phyloP scores from a whole-genome alignment of 2,113 vertebrate species.

The Mirza zaza region DNA sequence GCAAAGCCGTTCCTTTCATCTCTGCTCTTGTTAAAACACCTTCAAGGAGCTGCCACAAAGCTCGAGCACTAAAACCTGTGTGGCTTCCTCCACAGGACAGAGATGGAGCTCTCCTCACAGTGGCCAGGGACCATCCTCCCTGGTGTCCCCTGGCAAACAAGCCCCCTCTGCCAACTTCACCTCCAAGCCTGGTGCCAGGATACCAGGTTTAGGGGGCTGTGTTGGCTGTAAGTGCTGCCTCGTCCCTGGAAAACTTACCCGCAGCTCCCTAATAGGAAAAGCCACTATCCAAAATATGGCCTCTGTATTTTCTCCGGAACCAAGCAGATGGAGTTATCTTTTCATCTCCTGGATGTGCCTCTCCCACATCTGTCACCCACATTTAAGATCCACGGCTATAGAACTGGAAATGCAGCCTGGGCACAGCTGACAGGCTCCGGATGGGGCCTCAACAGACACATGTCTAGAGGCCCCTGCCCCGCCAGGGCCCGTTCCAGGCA shows the following conservation, averaged over 20 bases:
- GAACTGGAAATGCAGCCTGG: constrained; percentile 46
- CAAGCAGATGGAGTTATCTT: constrained; percentile 47
- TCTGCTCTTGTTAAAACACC: neutral
- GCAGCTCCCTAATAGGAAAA: neutral
- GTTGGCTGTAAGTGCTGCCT: neutral
- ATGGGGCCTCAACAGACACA: constrained; percentile 30
- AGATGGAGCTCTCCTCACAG: neutral
- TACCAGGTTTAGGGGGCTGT: neutral
- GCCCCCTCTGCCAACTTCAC: neutral
- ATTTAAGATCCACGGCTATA: constrained; percentile 64
- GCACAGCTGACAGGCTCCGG: constrained; percentile 35
- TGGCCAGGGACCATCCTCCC: neutral
- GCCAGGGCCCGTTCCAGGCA: rapidly evolving
- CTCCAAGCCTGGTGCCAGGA: neutral
- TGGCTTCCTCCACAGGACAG: neutral
- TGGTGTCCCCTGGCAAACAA: too few species aligned
- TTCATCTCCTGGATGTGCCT: constrained; percentile 62
- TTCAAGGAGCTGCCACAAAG: neutral
- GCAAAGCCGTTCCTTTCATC: neutral
- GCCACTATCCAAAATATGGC: neutral
- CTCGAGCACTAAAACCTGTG: neutral
- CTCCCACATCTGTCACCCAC: constrained; percentile 53
- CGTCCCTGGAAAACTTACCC: neutral
- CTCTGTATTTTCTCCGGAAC: neutral
- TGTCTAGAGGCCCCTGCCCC: neutral